Evolutionary conservation across 2,797 vertebrate species (phyloP), one percentile per base, ranked within the genome.

Genomic region (Monodelphis domestica): DNA sequence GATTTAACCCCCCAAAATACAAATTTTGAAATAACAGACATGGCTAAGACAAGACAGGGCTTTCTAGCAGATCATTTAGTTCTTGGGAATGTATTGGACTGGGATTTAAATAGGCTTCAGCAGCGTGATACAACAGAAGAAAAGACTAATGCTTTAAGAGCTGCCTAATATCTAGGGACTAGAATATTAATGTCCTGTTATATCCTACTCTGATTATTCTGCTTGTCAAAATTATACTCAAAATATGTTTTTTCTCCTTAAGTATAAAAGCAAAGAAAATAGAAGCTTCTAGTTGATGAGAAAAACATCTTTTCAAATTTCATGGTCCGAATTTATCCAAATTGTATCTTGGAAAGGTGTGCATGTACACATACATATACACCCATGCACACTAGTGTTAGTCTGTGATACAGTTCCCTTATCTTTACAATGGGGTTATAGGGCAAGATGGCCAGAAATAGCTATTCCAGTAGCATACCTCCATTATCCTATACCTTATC

Each of bases 401-500:
- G 29, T 50, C 38, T 84, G 63, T 84, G 38, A 38, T 84, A 4
- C 7, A 84, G 5, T 10, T 84, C 45, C 38, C 38, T 50, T 3
- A 28, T 26, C 70, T 84, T 26, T 12, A 50, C 24, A 84, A 84
- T 50, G 24, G 50, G 3, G 21, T 3, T 84, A 3, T 50, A 45
- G 38, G 38, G 50, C 3, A 84, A 12, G 38, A 45, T 12, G 3
- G 26, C 9, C 38, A 84, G 38, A 78, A 56, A 90, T 88, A 53
- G 33, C 26, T 54, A 0, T 52, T 38, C 91, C 63, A 38, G 30
- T 95, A 96, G 17, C 38, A 51, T 96, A 78, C 54, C 87, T 97
- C 96, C 57, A 94, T 95, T 93, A 96, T 9, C 52, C 59, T 63
- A 33, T 59, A 92, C 29, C 26, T 94, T 92, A 26, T 93, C 38